Evolutionary conservation across 2,797 vertebrate genomes (phyloP).

Genomic region (Nasua narica): DNA sequence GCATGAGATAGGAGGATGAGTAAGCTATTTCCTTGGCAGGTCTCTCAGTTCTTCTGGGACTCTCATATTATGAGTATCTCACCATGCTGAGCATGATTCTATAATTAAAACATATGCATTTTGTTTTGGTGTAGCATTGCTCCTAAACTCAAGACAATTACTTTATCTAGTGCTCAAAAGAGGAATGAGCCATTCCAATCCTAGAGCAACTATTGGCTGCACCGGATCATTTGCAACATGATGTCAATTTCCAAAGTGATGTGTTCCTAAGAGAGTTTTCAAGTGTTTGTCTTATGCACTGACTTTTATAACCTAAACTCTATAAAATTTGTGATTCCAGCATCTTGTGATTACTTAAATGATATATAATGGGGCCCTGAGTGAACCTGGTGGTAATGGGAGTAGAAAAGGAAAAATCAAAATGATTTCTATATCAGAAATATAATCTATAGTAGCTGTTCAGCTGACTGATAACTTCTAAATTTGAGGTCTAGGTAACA

Average conservation of each 20-base stretch:
- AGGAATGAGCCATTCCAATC: background rate
- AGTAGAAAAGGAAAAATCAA: background rate
- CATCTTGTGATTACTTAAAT: background rate
- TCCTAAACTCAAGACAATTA: background rate
- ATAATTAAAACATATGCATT: slow-evolving; percentile 7
- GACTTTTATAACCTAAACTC: slow-evolving; percentile 15
- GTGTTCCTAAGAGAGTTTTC: background rate
- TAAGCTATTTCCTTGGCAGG: background rate
- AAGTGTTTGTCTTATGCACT: background rate
- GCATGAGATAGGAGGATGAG: background rate
- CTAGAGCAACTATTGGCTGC: background rate
- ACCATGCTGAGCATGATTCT: background rate
- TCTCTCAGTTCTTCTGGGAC: background rate
- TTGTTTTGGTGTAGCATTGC: background rate
- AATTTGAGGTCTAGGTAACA: background rate
- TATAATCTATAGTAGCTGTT: background rate
- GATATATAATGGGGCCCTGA: background rate
- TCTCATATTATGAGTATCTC: background rate
- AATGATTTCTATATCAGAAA: slow-evolving; percentile 18
- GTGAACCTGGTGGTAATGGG: background rate
- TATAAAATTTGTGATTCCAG: background rate
- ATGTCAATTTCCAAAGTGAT: background rate
- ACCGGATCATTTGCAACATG: background rate
- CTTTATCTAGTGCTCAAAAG: background rate
- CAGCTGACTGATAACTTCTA: background rate